Base-by-base conservation (phyloP, 2,888 invertebrate species). In the Cephus sareptanus region DNA sequence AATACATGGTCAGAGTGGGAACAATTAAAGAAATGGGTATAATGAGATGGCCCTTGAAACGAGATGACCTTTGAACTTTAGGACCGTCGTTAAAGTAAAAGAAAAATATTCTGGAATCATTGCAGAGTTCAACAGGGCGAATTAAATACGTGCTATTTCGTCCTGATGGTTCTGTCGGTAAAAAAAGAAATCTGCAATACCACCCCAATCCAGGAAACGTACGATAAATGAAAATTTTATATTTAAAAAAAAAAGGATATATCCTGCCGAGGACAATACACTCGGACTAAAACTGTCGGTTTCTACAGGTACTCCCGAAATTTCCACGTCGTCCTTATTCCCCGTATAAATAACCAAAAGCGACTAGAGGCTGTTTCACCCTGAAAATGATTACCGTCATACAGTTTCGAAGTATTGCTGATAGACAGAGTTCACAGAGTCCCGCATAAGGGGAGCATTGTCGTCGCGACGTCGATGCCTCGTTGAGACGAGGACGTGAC, bases 401-500 rank as follows among this genome's bases (percentile, higher is more conserved):
- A 56, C 23, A 56, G 23, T 15, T 23, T 56, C 56, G 9, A 56
- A 56, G 23, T 56, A 56, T 56, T 23, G 56, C 56, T 56, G 56
- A 56, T 56, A 56, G 9, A 56, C 23, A 2, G 2, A 31, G 31
- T 31, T 31, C 31, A 31, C 31, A 31, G 23, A 56, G 56, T 56
- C 56, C 56, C 56, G 23, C 23, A 56, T 1, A 74, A 34, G 74
- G 23, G 4, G 74, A 31, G 74, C 74, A 74, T 74, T 74, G 74
- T 74, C 74, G 37, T 34, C 13, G 71, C 71, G 56, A 56, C 71
- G 34, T 31, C 71, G 71, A 71, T 12, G 34, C 31, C 71, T 71
- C 31, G 23, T 34, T 77, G 74, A 78, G 79, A 34, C 74, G 74
- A 80, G 77, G 34, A 77, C 80, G 81, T 83, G 84, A 84, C 84